These are phyloP conservation scores for Rhinophrynus dorsalis DNA, from an alignment of 2,797 vertebrate genomes.

Conservation along the genomic window DNA sequence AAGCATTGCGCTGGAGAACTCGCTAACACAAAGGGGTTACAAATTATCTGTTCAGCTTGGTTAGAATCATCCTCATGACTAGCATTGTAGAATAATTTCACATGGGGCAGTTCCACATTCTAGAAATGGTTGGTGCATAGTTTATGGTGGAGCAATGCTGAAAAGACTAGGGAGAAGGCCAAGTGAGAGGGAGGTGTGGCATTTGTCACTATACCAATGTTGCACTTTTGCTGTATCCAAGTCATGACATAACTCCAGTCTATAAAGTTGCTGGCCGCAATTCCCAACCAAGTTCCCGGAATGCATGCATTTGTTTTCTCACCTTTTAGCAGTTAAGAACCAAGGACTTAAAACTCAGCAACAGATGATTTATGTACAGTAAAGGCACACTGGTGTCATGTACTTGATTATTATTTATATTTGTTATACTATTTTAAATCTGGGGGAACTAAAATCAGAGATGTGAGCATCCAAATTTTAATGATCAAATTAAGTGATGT, in stretches of 20 bases:
- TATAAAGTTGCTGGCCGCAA: slow-evolving; percentile 4
- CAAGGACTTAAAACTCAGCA: neutral
- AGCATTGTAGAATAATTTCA: neutral
- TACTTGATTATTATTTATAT: no score
- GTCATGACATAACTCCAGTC: neutral
- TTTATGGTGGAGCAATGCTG: neutral
- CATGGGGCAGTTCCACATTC: neutral
- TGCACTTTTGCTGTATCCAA: slow-evolving; percentile 1
- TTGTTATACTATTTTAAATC: no score
- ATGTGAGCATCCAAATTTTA: no score
- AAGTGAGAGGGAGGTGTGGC: neutral
- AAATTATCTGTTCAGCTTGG: no score
- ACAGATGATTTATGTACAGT: slow-evolving; percentile 7
- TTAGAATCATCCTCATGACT: slow-evolving; percentile 11
- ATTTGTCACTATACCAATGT: neutral
- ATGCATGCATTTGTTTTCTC: slow-evolving; percentile 8
- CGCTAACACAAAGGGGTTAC: no score
- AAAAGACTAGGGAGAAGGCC: neutral
- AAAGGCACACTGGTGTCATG: neutral
- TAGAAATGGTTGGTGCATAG: neutral
- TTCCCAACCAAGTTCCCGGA: neutral
- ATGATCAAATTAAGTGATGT: no score
- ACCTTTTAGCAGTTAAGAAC: slow-evolving; percentile 3
- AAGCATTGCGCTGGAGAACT: no score
- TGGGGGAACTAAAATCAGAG: no score